Evolutionary conservation across 2,888 invertebrate genomes (phyloP), one percentile per base, ranked within the genome.

Genomic region (Fragum whitleyi): DNA sequence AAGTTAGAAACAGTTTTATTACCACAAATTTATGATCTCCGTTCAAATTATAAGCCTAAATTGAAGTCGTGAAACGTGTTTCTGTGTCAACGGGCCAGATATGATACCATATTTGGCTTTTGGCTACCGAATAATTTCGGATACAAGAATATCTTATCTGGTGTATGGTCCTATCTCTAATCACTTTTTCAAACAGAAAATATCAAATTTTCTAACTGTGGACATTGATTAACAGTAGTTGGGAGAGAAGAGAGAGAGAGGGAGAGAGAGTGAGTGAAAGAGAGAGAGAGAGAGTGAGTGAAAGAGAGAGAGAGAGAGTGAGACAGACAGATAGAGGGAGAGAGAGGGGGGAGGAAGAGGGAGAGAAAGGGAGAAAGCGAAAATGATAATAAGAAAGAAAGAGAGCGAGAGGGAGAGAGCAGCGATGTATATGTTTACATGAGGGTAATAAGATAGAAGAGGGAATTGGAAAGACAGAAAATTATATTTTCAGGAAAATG

Each of bases 381-480:
- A 21, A 57, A 2, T 21, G 5, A 57, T 28, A 29, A 3, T 29
- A 32, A 29, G 29, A 62, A n/a, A n/a, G n/a, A n/a, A n/a, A n/a
- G n/a, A n/a, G n/a, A n/a, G n/a, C n/a, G n/a, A n/a, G n/a, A n/a
- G 29, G 29, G 29, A 62, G 62, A n/a, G 57, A 57, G 57, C 7
- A 21, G n/a, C 14, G 16, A 16, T 16, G 7, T 42, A 42, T 7
- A 42, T 11, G 11, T 11, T 42, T 42, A 42, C 42, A 42, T 42
- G 7, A 11, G 16, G 16, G 7, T 29, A 5, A 28, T 9, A 39
- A 23, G 16, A 39, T 21, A 42, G 42, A 42, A 61, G 73, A 74
- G 65, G 51, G 74, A 74, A 53, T 65, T 62, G 65, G 74, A 65
- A 65, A 74, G 74, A 74, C n/a, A n/a, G n/a, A n/a, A n/a, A n/a